Evolutionary conservation across 2,888 invertebrate genomes (phyloP).

Genomic region (Tholera decimalis): DNA sequence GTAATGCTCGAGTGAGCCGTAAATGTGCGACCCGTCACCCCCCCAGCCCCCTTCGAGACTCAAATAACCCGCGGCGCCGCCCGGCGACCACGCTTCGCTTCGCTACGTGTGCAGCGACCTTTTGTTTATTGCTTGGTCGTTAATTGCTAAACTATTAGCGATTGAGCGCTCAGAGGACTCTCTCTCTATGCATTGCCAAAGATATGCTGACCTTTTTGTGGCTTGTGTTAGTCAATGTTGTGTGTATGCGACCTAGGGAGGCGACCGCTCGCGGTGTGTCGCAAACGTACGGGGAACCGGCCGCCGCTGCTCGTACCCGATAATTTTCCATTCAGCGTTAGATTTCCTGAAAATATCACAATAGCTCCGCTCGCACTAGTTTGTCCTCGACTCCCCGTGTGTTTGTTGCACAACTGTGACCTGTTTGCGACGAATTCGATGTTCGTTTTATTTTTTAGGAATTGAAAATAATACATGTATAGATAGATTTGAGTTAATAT

Average conservation of each 20-base stretch:
- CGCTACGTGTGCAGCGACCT: conserved; percentile 48
- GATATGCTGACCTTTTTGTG: conserved; percentile 71
- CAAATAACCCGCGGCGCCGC: conserved; percentile 27
- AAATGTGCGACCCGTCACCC: conserved; percentile 39
- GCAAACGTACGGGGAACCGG: conserved; percentile 13
- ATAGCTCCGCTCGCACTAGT: not conserved
- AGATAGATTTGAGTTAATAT: conserved; percentile 21
- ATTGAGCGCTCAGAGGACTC: conserved; percentile 22
- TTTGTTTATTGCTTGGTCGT: conserved; percentile 38
- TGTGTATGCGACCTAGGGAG: conserved; percentile 50
- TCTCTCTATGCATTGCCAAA: conserved; percentile 35
- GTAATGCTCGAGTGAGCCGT: conserved; percentile 32
- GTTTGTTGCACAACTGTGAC: conserved; percentile 31
- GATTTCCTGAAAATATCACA: conserved; percentile 12
- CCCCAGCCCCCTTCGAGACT: conserved; percentile 3
- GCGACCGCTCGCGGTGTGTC: conserved; percentile 21
- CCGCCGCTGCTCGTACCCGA: conserved; percentile 9
- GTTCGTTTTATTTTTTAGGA: conserved; percentile 17
- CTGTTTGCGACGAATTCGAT: conserved; percentile 29
- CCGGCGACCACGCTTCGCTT: conserved; percentile 48
- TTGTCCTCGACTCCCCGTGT: conserved; percentile 14
- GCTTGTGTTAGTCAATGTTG: conserved; percentile 71
- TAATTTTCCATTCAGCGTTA: conserved; percentile 14
- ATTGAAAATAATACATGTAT: not conserved
- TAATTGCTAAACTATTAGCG: conserved; percentile 27